These are phyloP conservation scores for Vulpes ferrilata DNA, from an alignment of 2,113 vertebrate species.

Conservation along the genomic window DNA sequence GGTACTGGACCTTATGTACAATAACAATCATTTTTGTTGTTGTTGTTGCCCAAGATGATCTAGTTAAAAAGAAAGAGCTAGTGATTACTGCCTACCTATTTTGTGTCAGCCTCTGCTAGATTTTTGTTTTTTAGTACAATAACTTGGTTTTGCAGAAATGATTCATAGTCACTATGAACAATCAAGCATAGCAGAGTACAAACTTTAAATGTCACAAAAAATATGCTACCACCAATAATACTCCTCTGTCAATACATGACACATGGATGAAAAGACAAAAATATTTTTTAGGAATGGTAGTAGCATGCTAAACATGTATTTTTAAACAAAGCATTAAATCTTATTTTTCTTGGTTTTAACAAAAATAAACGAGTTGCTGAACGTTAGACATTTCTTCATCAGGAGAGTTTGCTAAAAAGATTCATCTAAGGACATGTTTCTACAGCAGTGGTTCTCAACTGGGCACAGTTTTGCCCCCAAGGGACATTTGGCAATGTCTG, in stretches of 20 bases:
- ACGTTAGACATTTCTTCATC: not conserved
- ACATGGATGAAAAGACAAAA: not conserved
- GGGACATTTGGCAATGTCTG: not conserved
- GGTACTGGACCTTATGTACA: not conserved
- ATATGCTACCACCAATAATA: not conserved
- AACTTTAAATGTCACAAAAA: not conserved
- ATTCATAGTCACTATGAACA: slow-evolving; percentile 15
- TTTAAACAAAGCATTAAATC: slow-evolving; percentile 6
- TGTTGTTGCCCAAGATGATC: not conserved
- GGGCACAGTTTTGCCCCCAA: not conserved
- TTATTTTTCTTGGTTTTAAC: slow-evolving; percentile 19
- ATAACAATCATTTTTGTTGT: not conserved
- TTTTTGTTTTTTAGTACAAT: slow-evolving; percentile 51
- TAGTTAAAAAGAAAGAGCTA: slow-evolving; percentile 19
- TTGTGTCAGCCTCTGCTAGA: slow-evolving; percentile 4
- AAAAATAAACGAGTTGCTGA: slow-evolving; percentile 14
- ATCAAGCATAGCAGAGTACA: not conserved
- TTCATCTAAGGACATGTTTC: not conserved
- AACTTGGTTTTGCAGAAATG: slow-evolving; percentile 51
- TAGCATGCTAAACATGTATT: not conserved
- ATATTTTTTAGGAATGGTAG: not conserved
- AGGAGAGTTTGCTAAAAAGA: not conserved
- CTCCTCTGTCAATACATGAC: not conserved
- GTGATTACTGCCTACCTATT: not conserved
- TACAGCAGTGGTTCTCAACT: not conserved